Base-by-base conservation (phyloP, 1,140 invertebrate genomes). In the Pemphigus obesinymphae region DNA sequence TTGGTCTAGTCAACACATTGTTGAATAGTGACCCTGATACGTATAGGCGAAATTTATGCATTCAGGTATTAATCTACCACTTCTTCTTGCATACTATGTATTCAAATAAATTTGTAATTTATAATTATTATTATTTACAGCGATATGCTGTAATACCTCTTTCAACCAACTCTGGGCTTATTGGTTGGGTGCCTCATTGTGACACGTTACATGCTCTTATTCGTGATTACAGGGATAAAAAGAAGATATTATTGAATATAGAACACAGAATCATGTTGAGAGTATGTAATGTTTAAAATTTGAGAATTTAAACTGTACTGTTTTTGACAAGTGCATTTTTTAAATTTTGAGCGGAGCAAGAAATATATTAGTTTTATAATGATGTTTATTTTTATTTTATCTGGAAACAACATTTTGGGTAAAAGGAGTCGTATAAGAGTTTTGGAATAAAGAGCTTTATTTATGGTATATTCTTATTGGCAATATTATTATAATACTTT, bases 161-260 rank as follows among this genome's bases (percentile, higher is more conserved):
- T 45, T 98, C 97, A 23, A 98, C 97, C 0, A 99, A 99, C 86
- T 98, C 96, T 43, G 98, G 98, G 2, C 89, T 99, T 17, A 99
- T 99, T 85, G 98, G 98, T 66, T 99, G 98, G 98, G 97, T 99
- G 17, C 97, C 97, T 0, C 96, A 99, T 86, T 99, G 97, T 87
- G 98, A 99, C 88, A 99, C 98, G 0, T 89, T 99, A 3, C 98
- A 99, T 86, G 95, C 96, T 0, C 89, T 99, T 1, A 99, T 99
- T 84, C 90, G 95, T 84, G 98, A 99, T 88, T 99, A 99, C 87
- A 89, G 98, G 58, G 98, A 99, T 78, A 99, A 99, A 88, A 98
- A 98, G 87, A 97, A 98, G 86, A 97, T 98, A 85, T 88, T 97
- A 3, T 88, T 99, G 0, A 99, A 99, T 85, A 97, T 98, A 82